These are phyloP conservation scores for Hiodon tergisus DNA, from an alignment of 2,113 vertebrate species.

Conservation along the genomic window DNA sequence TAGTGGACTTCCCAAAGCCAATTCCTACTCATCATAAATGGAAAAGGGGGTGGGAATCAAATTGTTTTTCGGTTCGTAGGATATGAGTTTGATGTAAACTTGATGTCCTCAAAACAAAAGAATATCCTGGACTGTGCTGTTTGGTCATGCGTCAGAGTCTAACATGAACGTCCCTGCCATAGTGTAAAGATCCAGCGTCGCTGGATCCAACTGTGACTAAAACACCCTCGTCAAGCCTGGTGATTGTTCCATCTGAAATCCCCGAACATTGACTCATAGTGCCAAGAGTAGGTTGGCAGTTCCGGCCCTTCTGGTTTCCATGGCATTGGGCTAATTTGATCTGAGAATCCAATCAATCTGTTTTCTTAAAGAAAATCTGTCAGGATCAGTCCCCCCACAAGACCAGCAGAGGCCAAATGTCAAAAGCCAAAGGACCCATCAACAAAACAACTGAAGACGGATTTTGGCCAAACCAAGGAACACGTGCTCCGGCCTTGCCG, in stretches of 20 bases:
- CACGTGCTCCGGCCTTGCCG: background rate
- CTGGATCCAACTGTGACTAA: background rate
- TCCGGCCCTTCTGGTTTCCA: background rate
- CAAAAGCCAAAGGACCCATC: background rate
- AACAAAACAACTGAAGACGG: background rate
- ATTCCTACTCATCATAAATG: no score
- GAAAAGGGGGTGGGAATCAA: no score
- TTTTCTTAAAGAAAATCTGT: background rate
- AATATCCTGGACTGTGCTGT: no score
- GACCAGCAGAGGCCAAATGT: background rate
- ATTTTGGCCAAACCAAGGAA: background rate
- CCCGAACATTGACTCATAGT: background rate
- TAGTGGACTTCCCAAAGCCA: no score
- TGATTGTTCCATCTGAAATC: slow-evolving; percentile 1
- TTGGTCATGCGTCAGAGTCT: no score
- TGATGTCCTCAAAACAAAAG: no score
- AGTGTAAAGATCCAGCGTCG: background rate
- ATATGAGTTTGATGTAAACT: no score
- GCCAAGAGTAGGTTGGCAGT: background rate
- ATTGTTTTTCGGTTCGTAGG: no score
- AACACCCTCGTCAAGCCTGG: background rate
- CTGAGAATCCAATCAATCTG: background rate
- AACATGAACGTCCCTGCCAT: background rate
- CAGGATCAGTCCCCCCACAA: background rate
- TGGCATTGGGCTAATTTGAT: background rate